Base-by-base conservation (phyloP, 2,888 invertebrate genomes). In the Ennomos quercinarius region DNA sequence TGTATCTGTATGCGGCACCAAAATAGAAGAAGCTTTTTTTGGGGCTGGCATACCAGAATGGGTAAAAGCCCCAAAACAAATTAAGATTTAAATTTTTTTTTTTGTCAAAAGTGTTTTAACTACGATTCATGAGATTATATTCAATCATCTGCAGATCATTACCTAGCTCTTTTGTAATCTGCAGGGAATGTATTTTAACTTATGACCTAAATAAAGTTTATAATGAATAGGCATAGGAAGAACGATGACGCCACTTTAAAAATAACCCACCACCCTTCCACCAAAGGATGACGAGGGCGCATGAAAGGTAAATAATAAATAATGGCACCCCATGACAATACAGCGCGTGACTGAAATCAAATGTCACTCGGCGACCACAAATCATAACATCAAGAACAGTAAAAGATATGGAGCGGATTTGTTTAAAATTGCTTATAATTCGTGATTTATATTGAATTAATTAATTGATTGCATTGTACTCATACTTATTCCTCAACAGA, bases 331-430 rank as follows among this genome's bases (percentile, higher is more conserved):
- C 77, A 53, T 78, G 77, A 78, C 84, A 79, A 81, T 78, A 77
- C 79, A 84, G 86, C 84, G 86, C 84, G 82, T 78, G 84, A 83
- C 83, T 87, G 84, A 88, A 87, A 85, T 90, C 88, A 87, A 78
- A 85, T 84, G 89, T 86, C 87, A 82, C 81, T 79, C 76, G 74
- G 78, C 66, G 74, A 70, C 80, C 86, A 88, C 86, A 86, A 88
- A 87, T 87, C 86, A 88, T 84, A 83, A 77, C 74, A 76, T 74
- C 68, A 63, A 64, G 64, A 67, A 80, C 74, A 77, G 45, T 10
- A 64, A 62, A 62, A 34, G 4, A 0, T 27, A 37, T 62, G 35
- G 62, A 64, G 60, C 8, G 8, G 43, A 11, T 60, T 42, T 40
- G 38, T 44, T 48, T 34, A 46, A 46, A 9, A 9, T 12, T 0